Percentiles rank a stretch among this genome's conserved stretches.
Conservation (phyloP, 2,888 invertebrate genomes). For the Deilephila porcellus region DNA sequence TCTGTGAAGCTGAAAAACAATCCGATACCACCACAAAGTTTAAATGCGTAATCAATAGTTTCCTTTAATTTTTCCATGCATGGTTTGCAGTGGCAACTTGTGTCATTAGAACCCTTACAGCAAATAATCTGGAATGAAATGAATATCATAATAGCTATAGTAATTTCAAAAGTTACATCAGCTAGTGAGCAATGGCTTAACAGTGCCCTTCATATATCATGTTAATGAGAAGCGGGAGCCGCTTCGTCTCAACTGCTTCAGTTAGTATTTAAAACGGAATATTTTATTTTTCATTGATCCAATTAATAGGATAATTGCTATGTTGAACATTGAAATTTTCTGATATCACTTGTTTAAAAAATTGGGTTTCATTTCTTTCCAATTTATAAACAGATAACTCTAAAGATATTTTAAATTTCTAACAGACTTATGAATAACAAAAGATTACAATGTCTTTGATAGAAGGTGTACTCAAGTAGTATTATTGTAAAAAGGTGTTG, state of each 20-base stretch:
- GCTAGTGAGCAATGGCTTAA: not conserved
- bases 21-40: conserved; percentile 95
- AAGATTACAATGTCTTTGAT: no score
- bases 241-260: no score
- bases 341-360: not conserved
- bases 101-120: conserved; percentile 66
- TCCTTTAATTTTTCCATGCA: conserved; percentile 91
- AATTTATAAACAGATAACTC: not conserved
- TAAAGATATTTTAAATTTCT: not conserved
- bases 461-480: no score
- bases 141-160: conserved; percentile 1
- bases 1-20: conserved; percentile 99
- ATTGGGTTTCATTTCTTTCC: not conserved
- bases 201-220: no score
- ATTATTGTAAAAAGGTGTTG: not conserved
- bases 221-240: no score
- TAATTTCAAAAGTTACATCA: not conserved
- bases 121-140: conserved; percentile 80
- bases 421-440: no score
- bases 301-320: no score
- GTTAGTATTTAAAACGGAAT: not conserved
- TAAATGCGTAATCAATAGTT: conserved; percentile 94
- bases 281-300: no score
- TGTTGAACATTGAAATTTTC: no score
- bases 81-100: conserved; percentile 87